Evolutionary conservation across 2,888 invertebrate genomes (phyloP), one percentile per base, ranked within the genome.

Genomic region (Ctena decussata): DNA sequence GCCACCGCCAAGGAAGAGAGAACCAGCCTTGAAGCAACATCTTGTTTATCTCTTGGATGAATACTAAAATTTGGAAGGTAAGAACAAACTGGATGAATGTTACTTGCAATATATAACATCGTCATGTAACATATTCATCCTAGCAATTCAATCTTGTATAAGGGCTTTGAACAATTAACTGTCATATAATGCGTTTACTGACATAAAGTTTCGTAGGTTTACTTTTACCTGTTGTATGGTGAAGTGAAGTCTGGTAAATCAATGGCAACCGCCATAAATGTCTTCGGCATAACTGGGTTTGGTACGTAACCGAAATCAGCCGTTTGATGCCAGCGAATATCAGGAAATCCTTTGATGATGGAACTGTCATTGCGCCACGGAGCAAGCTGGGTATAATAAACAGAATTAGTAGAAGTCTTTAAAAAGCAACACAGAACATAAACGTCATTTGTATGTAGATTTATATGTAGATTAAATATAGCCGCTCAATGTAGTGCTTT

Each of bases 301-400:
- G 95, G 95, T 6, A 93, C 93, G 80, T 89, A 93, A 1, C 95
- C 95, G 46, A 84, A 76, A 70, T 93, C 93, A 57, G 89, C 92
- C 0, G 94, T 95, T 82, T 95, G 95, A 41, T 93, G 92, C 95
- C 95, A 95, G 6, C 95, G 91, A 11, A 95, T 87, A 49, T 91
- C 92, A 0, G 95, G 93, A 74, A 93, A 94, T 0, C 94, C 93
- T 15, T 69, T 86, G 0, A 41, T 75, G 24, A 90, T 85, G 30
- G 82, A 76, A 2, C 84, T 73, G 49, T 87, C 78, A 32, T 87
- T 84, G n/a, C 77, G 32, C 30, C 53, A 71, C 6, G 85, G 75
- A n/a, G 82, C 85, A 6, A 89, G 71, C 89, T 89, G 35, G 46
- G 21, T 21, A n/a, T 46, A 3, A 46, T 41, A n/a, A n/a, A n/a